Base-by-base conservation (phyloP, 2,888 invertebrate genomes). In the Bugulina stolonifera region DNA sequence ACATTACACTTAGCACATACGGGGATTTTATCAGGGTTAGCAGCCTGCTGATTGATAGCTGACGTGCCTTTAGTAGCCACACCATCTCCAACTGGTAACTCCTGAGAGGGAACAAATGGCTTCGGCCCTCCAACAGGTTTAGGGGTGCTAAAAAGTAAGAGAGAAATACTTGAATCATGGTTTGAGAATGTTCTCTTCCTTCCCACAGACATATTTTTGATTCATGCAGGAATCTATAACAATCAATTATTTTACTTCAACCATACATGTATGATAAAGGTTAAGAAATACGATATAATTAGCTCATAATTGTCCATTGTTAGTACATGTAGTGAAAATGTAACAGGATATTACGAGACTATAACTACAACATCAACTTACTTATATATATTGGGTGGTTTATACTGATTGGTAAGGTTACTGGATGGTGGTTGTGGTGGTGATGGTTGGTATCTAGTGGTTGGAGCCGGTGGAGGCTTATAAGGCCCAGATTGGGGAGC, bases 11-110 rank as follows among this genome's bases (percentile, higher is more conserved):
- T 64, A 32, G 64, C 64, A n/a, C 64, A 64, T 2, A 64, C 32
- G 34, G 64, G 64, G 25, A n/a, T 64, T n/a, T 64, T 64, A 5
- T 64, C 64, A 14, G 64, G 5, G 32, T n/a, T 64, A n/a, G 5
- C 64, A 32, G 29, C 29, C n/a, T 64, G 64, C n/a, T 64, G 64
- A 32, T 64, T 64, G 10, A 64, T 29, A 14, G 64, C 64, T 2
- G 64, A 64, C 34, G 64, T 64, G 22, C 64, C 64, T n/a, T 64
- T 64, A 2, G 64, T 64, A 14, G n/a, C 64, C 27, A 64, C 64
- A 27, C 34, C 34, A 34, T 64, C 64, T 14, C 64, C 64, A 64
- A 5, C 29, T 25, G 64, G 64, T 2, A 14, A 2, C 32, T 64
- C 29, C 22, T 22, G 14, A 27, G 29, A 25, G 3, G 22, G 22